Base-by-base conservation (phyloP, 2,888 invertebrate species). In the Girardia tigrina region DNA sequence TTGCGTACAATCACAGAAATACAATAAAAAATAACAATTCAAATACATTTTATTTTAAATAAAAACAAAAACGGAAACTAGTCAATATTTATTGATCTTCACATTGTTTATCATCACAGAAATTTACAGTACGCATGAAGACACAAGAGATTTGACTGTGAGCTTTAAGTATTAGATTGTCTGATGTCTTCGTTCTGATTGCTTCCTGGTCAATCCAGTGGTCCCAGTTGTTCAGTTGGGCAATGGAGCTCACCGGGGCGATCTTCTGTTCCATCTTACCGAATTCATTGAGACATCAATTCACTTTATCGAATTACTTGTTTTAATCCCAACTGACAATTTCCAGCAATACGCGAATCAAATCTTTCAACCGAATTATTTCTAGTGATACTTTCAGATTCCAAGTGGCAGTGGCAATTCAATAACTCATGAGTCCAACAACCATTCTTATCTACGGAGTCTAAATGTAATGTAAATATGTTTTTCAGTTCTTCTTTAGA, bases 401-500 rank as follows among this genome's bases (percentile, higher is more conserved):
- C n/a, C 23, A 20, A 6, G n/a, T 23, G n/a, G n/a, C 56, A 56
- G 23, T 56, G 6, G 23, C 56, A 56, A 56, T 56, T 56, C 4
- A 56, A 16, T 56, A 56, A n/a, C 23, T 56, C 20, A 56, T 56
- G 56, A 16, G 56, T 56, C 56, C 56, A 56, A 16, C 56, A 56
- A n/a, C 56, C 56, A 56, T 20, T 20, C 4, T n/a, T 6, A 56
- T 20, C n/a, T 71, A 78, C 78, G 29, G 27, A 71, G 72, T 28
- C 29, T 26, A 36, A n/a, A 42, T 77, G 69, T 26, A 36, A 56
- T 14, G 14, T 42, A 29, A 6, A 71, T n/a, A 74, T 78, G 78
- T 86, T 87, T 82, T 87, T 86, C n/a, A 88, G 82, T 79, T 88
- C 88, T 71, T 87, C 86, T 8, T 82, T 81, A 0, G 87, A 86